Evolutionary conservation across 2,113 vertebrate genomes (phyloP), one percentile per base, ranked within the genome.

Genomic region (Hiodon alosoides): DNA sequence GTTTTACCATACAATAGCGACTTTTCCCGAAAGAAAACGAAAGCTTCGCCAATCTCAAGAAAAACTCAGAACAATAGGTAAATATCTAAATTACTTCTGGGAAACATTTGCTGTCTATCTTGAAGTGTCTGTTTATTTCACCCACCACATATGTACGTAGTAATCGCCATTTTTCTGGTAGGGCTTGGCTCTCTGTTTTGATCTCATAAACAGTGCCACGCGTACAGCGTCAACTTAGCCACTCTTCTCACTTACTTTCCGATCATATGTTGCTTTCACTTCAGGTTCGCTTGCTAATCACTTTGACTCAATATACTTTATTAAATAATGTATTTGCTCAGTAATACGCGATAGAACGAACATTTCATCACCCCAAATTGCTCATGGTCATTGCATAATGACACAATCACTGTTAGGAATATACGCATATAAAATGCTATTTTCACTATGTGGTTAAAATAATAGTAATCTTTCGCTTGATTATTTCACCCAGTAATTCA

Each of bases 41-140:
- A 97, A 95, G 84, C 93, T 67, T 91, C 93, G 79, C 81, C 93
- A 85, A 91, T 96, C 83, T 92, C 93, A 91, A 93, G 95, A 90
- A 98, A 97, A 92, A 84, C 92, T 86, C 94, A 89, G 84, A 97
- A 93, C 90, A 96, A 94, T 92, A 96, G 97, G 97, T 98, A 94
- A 92, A 83, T 89, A 79, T 80, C 55, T 0, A 65, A 57, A 46
- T 79, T 61, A 54, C 0, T 47, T 68, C 60, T 57, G 17, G 17
- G 7, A 7, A 8, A 17, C 4, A 14, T 14, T 4, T 59, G 14
- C 9, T 9, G 9, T 14, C 58, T 4, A 59, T 59, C 58, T 9
- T 9, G 58, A 59, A 11, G 58, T 3, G 14, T 14, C 7, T 9
- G 9, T 9, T 13, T n/a, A 3, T 4, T 68, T 3, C 2, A 10